Conservation (phyloP, 2,113 vertebrate species). For the Cavia aperea region DNA sequence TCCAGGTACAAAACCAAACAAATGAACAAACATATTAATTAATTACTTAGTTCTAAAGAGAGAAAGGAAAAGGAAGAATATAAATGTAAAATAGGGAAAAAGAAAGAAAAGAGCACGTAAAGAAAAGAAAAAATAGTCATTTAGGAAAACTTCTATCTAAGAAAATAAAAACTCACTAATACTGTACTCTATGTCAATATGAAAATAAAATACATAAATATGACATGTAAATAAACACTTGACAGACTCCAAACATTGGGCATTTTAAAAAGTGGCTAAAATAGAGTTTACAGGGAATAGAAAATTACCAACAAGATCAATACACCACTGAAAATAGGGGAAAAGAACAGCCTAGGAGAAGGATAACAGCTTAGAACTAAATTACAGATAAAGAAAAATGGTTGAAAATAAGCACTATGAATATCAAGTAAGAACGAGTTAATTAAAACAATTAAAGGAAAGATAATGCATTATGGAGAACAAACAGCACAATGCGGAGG, state of each 20-base stretch:
- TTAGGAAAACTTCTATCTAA: neutral
- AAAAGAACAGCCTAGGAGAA: neutral
- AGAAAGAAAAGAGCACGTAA: too few relatives aligned
- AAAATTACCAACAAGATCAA: neutral
- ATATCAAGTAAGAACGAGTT: neutral
- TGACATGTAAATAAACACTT: neutral
- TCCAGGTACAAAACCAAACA: neutral
- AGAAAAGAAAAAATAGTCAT: neutral
- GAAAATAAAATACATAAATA: neutral
- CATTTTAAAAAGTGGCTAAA: neutral
- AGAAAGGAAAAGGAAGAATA: neutral
- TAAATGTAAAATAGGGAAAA: neutral
- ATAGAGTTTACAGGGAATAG: neutral
- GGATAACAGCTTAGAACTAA: neutral
- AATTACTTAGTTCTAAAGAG: neutral
- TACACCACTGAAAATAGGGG: neutral
- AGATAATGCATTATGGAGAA: neutral
- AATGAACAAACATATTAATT: neutral
- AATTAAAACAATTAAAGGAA: neutral
- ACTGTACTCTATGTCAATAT: neutral
- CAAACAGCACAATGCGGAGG: neutral
- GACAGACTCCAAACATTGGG: neutral
- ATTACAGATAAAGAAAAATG: neutral
- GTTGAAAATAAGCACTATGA: neutral
- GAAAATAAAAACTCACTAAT: neutral